A percentile compares a stretch with the other conserved stretches of the same genome.
These are phyloP conservation scores for Ectemnius lituratus DNA, from an alignment of 2,888 invertebrate species.

Conservation along the genomic window DNA sequence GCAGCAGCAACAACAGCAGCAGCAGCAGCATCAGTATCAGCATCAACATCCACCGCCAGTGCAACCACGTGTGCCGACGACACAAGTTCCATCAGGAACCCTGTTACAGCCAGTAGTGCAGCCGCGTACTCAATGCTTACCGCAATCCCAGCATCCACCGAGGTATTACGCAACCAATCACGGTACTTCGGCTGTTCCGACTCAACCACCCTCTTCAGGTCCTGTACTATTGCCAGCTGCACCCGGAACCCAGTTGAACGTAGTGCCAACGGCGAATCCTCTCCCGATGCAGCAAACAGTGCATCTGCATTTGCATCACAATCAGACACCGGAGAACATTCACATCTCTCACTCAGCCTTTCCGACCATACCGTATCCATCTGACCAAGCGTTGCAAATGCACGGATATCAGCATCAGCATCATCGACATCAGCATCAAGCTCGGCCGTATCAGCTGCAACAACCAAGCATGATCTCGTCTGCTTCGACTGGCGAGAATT, in stretches of 20 bases:
- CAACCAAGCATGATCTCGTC: conserved; percentile 47
- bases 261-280: conserved; percentile 37
- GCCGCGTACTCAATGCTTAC: conserved; percentile 36
- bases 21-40: conserved; percentile 6
- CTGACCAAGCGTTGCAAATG: conserved; percentile 62
- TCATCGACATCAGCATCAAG: conserved; percentile 63
- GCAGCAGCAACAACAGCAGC: conserved; percentile 25
- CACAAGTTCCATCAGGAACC: neutral
- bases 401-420: conserved; percentile 60
- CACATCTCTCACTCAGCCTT: conserved; percentile 59
- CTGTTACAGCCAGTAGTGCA: conserved; percentile 10
- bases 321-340: conserved; percentile 61
- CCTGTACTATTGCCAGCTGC: neutral
- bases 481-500: conserved; percentile 20
- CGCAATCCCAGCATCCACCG: conserved; percentile 43
- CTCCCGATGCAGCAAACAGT: conserved; percentile 60
- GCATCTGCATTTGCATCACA: conserved; percentile 74
- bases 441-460: conserved; percentile 49
- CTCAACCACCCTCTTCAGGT: neutral
- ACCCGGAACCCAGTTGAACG: conserved; percentile 4
- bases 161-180: conserved; percentile 64
- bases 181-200: conserved; percentile 45
- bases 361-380: conserved; percentile 44
- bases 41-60: conserved; percentile 34
- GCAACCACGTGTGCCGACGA: conserved; percentile 37